A percentile compares a stretch with the other conserved stretches of the same genome.
phyloP scores from a whole-genome alignment of 2,113 vertebrate species.

The Tachysurus vachellii region DNA sequence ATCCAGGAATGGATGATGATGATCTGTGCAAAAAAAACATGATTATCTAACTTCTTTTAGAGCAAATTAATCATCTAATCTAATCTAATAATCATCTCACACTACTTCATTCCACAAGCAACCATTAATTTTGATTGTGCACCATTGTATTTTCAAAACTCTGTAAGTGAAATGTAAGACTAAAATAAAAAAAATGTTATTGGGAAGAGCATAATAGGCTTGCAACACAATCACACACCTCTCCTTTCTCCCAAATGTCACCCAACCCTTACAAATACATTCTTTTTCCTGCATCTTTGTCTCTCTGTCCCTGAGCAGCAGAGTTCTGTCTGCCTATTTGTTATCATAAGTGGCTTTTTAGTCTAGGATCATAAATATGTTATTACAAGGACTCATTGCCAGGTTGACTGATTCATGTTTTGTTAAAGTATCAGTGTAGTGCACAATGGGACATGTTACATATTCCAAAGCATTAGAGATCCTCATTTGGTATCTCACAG shows the following conservation, averaged over 20 bases:
- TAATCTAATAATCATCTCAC: background rate
- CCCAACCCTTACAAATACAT: constrained; percentile 55
- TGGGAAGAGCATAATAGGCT: constrained; percentile 65
- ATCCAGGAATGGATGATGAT: constrained; percentile 76
- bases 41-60: background rate
- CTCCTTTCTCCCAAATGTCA: constrained; percentile 61
- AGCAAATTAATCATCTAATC: background rate
- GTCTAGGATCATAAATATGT: background rate
- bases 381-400: background rate
- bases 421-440: background rate
- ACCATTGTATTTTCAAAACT: background rate
- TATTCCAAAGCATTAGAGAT: background rate
- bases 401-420: background rate
- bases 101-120: background rate
- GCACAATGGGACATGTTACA: background rate
- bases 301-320: constrained; percentile 8
- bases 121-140: background rate
- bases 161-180: background rate
- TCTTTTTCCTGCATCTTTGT: constrained; percentile 54
- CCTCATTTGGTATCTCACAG: background rate
- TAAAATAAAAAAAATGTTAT: background rate
- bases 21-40: constrained; percentile 67
- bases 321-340: constrained; percentile 10
- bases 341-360: background rate
- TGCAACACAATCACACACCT: constrained; percentile 66